Evolutionary conservation across 2,888 invertebrate species (phyloP).

Genomic region (Eledona agricola): DNA sequence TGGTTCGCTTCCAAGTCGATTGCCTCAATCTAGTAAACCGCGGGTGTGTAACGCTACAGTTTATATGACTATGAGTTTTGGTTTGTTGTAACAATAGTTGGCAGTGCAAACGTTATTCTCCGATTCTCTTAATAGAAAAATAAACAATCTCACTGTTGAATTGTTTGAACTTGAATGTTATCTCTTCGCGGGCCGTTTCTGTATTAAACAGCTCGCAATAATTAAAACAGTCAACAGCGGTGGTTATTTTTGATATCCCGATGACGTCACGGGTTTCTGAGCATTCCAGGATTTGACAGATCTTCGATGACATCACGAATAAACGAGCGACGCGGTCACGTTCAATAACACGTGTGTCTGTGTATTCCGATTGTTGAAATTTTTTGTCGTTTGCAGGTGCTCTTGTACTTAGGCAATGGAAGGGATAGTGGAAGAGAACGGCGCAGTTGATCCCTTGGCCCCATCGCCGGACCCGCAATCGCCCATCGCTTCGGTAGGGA

Average conservation of each 20-base stretch:
- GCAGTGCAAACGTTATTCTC: constrained; percentile 1
- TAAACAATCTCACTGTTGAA: constrained; percentile 17
- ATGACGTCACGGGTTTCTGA: constrained; percentile 17
- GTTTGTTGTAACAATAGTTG: no score
- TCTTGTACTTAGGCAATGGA: constrained; percentile 75
- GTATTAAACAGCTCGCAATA: constrained; percentile 22
- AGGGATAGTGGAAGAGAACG: constrained; percentile 93
- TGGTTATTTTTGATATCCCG: constrained; percentile 17
- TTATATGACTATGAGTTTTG: no score
- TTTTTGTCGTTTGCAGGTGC: constrained; percentile 53
- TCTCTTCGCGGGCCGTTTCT: constrained; percentile 22
- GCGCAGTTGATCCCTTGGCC: constrained; percentile 70
- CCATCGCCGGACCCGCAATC: constrained; percentile 66
- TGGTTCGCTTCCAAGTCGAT: no score
- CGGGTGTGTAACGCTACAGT: no score
- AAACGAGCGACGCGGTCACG: constrained; percentile 14
- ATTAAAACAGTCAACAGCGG: constrained; percentile 23
- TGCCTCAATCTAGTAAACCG: no score
- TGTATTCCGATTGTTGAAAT: constrained; percentile 12
- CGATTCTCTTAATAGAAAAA: constrained; percentile 15
- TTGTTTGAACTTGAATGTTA: constrained; percentile 17
- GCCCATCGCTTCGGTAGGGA: constrained; percentile 67
- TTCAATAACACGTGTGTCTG: constrained; percentile 7
- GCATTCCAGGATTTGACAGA: neutral
- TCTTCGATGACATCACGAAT: constrained; percentile 12